These are phyloP conservation scores for Hoplostethus atlanticus DNA, from an alignment of 2,797 vertebrate species.

Conservation along the genomic window DNA sequence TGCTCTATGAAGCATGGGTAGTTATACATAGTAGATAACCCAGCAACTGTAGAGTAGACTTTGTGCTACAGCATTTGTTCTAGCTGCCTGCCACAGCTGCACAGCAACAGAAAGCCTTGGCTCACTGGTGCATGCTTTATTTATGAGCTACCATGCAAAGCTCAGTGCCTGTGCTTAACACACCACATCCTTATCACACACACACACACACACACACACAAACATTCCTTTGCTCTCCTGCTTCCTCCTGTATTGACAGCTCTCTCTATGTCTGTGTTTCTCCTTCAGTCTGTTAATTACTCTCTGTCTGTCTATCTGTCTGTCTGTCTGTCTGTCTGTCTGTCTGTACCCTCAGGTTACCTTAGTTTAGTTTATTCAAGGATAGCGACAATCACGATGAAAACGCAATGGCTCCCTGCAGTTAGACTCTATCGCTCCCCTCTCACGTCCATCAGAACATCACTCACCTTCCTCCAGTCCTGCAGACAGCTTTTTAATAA, in stretches of 20 bases:
- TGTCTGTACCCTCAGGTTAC: not conserved
- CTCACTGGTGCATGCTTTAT: constrained; percentile 59
- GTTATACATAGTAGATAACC: not conserved
- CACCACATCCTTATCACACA: constrained; percentile 29
- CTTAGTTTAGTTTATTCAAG: not conserved
- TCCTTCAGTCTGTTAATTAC: constrained; percentile 7
- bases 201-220: constrained; percentile 20
- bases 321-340: not conserved
- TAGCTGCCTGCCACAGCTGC: constrained; percentile 34
- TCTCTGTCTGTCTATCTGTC: constrained; percentile 3
- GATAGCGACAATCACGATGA: not conserved
- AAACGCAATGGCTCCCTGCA: not conserved
- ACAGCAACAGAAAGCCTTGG: constrained; percentile 42
- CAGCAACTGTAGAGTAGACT: constrained; percentile 24
- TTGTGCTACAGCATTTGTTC: constrained; percentile 14
- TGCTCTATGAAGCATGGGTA: not conserved
- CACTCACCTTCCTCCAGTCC: constrained; percentile 48
- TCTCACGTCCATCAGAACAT: constrained; percentile 37
- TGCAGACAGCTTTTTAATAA: constrained; percentile 74
- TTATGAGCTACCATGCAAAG: constrained; percentile 58
- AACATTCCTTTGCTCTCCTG: constrained; percentile 17
- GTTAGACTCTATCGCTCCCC: constrained; percentile 35
- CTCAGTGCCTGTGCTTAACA: constrained; percentile 44
- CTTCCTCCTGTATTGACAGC: not conserved
- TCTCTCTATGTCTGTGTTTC: constrained; percentile 8